Conservation (phyloP, 2,797 vertebrate genomes). For the Bradypus variegatus region DNA sequence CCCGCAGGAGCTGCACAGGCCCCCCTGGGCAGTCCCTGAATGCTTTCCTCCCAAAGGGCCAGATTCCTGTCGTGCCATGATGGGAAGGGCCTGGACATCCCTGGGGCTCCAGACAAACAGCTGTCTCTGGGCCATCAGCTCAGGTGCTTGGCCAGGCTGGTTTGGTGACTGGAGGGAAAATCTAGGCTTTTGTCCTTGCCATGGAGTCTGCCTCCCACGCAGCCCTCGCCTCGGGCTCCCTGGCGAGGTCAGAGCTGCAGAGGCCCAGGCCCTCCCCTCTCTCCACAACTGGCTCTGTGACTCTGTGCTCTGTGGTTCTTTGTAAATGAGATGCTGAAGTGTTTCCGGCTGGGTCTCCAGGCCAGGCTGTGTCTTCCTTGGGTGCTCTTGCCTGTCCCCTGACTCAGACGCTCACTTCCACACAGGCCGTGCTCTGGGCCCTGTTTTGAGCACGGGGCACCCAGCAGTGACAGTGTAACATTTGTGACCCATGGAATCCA, state of each 20-base stretch:
- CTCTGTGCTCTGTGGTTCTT: background rate
- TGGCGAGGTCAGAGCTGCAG: background rate
- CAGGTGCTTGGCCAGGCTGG: background rate
- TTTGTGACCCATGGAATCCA: background rate
- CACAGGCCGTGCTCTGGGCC: accelerated
- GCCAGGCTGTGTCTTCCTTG: background rate
- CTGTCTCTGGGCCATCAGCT: background rate
- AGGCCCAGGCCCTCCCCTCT: background rate
- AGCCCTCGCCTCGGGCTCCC: background rate
- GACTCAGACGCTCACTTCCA: background rate
- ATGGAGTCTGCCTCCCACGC: background rate
- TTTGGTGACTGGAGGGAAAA: background rate
- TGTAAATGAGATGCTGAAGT: background rate
- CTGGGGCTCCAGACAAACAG: background rate
- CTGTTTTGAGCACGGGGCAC: no score
- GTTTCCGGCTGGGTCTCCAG: no score
- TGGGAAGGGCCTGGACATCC: background rate
- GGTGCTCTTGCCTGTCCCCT: background rate
- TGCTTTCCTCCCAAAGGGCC: background rate
- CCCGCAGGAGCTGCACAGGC: no score
- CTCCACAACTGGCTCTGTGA: background rate
- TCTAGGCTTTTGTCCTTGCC: background rate
- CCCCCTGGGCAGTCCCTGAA: background rate
- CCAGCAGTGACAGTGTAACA: background rate
- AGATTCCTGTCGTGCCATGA: background rate